Evolutionary conservation across 64 coral and sea anemone species (phyloP), one percentile per base, ranked within the genome.

Genomic region (Porites australiensis): DNA sequence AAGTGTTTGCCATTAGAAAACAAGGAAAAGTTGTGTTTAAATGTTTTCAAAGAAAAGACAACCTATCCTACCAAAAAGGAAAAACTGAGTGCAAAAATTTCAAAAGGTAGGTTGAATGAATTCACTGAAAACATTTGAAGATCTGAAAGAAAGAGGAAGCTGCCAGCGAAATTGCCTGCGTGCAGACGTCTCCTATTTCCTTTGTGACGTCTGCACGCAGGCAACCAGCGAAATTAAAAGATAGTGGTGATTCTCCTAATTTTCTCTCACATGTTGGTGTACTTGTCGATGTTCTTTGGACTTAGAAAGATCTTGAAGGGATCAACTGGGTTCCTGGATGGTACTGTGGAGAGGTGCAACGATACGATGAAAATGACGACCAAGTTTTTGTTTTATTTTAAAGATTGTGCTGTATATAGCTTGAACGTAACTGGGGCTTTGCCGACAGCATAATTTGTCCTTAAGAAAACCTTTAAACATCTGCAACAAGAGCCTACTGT

Each of bases 201-300:
- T n/a, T n/a, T n/a, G n/a, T n/a, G n/a, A n/a, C n/a, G n/a, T n/a
- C n/a, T n/a, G n/a, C n/a, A n/a, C n/a, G n/a, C n/a, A n/a, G n/a
- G n/a, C n/a, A n/a, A n/a, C 62, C 82, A 86, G 63, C 58, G 13
- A 85, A 65, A 85, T 44, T 85, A 67, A 8, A 65, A 45, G 82
- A 85, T 13, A 7, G 13, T 70, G 62, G 44, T 8, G 65, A 70
- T 69, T 86, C 45, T 8, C 82, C 82, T 12, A 86, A 69, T 68
- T 20, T 48, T 47, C 3, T 86, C 1, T 70, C 64, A 13, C 64
- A 86, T 86, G 72, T 77, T 23, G 71, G 87, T 8, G 54, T 22
- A 45, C 1, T 81, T 19, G 63, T 81, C 12, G 76, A 90, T 27
- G 89, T 82, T 23, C 77, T 90, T 47, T 79, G 89, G 74, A 90